Percentiles rank a stretch among this genome's conserved stretches.
Conservation (phyloP, 2,888 invertebrate species). For the Caenorhabditis panamensis region DNA sequence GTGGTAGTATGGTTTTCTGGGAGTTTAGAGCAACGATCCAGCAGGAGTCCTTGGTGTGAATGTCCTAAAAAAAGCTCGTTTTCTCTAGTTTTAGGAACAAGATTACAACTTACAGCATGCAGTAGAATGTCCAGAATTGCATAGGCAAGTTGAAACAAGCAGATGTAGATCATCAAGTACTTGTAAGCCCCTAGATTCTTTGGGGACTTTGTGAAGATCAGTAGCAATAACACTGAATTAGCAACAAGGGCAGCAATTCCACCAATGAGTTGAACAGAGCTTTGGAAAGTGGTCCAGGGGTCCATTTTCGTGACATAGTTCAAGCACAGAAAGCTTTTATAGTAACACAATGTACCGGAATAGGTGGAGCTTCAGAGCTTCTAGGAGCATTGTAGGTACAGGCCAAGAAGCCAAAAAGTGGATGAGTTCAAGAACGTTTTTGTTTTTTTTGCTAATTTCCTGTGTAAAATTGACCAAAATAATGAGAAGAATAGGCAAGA, state of each 20-base stretch:
- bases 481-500: slow-evolving; percentile 28
- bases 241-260: background rate
- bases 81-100: no score
- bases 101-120: background rate
- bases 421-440: no score
- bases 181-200: background rate
- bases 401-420: no score
- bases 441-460: no score
- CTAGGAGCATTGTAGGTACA: background rate
- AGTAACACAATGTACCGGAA: no score
- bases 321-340: no score
- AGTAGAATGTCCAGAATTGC: background rate
- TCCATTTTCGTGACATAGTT: no score
- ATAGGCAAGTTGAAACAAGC: background rate
- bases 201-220: background rate
- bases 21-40: background rate
- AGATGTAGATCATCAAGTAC: slow-evolving; percentile 4
- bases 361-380: no score
- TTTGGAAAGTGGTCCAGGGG: background rate
- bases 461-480: background rate
- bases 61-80: slow-evolving; percentile 7
- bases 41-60: background rate
- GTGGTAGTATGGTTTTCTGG: background rate
- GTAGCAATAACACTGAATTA: background rate
- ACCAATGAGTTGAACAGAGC: background rate